Conservation (phyloP, 1,140 invertebrate genomes). For the Maniola jurtina region DNA sequence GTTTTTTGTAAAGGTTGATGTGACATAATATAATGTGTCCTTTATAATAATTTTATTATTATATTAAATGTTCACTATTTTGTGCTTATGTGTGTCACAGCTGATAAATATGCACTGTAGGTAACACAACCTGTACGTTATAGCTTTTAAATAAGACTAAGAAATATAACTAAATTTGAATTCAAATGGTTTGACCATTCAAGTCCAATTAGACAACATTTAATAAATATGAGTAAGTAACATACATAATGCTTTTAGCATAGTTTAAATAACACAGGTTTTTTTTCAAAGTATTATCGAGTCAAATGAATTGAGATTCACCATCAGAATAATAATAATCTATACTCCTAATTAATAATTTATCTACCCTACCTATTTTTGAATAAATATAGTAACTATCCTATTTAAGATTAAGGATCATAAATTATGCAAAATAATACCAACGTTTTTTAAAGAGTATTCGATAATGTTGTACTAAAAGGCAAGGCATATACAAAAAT, state of each 20-base stretch:
- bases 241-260: slow-evolving; percentile 15
- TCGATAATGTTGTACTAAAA: slow-evolving; percentile 23
- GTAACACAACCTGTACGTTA: too few species aligned
- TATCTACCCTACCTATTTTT: too few species aligned
- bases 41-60: too few species aligned
- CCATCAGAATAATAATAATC: background rate
- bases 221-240: slow-evolving; percentile 6
- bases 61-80: too few species aligned
- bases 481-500: slow-evolving; percentile 11
- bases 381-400: background rate
- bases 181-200: slow-evolving; percentile 3
- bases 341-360: background rate
- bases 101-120: too few species aligned
- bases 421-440: slow-evolving; percentile 10
- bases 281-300: slow-evolving; percentile 1
- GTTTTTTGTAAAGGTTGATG: too few species aligned
- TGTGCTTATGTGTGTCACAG: too few species aligned
- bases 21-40: too few species aligned
- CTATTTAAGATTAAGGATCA: background rate
- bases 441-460: slow-evolving; percentile 10
- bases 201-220: slow-evolving; percentile 8
- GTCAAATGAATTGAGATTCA: slow-evolving; percentile 18
- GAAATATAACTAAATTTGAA: too few species aligned
- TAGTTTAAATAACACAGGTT: slow-evolving; percentile 1
- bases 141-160: background rate